Base-by-base conservation (phyloP, 1,140 invertebrate species). In the Meloidogyne exigua region DNA sequence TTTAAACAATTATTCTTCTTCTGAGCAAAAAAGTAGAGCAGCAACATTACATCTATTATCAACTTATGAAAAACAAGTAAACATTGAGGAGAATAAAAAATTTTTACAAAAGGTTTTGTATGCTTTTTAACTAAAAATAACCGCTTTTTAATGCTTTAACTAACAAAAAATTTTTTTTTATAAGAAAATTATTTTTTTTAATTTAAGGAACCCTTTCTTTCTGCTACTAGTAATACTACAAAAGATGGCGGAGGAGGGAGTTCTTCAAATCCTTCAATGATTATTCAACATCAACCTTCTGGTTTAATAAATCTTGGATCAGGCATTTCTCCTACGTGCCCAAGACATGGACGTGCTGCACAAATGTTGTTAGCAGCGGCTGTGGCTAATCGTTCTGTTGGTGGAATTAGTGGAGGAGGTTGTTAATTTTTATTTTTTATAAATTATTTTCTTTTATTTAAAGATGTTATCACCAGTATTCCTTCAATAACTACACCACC, bases 321-420 rank as follows among this genome's bases (percentile, higher is more conserved):
- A 25, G 86, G 82, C 12, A 85, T 87, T 18, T 78, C 75, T 4
- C 85, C 85, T 0, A 87, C 85, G 10, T 87, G 85, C 76, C 85
- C 85, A 32, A 62, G 85, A 49, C 85, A 87, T 70, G 85, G 85
- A 57, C 67, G 83, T 57, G 81, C 84, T 11, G 84, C 86, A 39
- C 82, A 87, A 78, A 67, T 83, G 74, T 62, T 84, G 42, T 64
- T 81, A 44, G 80, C 70, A 10, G 73, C 75, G 23, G 67, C 64
- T 23, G n/a, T 12, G 15, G 77, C 67, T 9, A 57, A 57, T 57
- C 70, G 84, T 71, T 72, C 70, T 26, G 10, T 4, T 39, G 72
- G 70, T 75, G 76, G 76, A 64, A 73, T 25, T 49, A 18, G 28
- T 23, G 23, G n/a, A 13, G 26, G 62, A 66, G 62, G 23, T 12